Percentiles rank a stretch among this genome's conserved stretches.
These are phyloP conservation scores for Palythoa grandiflora DNA, from an alignment of 92 coral and sea anemone species.

Conservation along the genomic window DNA sequence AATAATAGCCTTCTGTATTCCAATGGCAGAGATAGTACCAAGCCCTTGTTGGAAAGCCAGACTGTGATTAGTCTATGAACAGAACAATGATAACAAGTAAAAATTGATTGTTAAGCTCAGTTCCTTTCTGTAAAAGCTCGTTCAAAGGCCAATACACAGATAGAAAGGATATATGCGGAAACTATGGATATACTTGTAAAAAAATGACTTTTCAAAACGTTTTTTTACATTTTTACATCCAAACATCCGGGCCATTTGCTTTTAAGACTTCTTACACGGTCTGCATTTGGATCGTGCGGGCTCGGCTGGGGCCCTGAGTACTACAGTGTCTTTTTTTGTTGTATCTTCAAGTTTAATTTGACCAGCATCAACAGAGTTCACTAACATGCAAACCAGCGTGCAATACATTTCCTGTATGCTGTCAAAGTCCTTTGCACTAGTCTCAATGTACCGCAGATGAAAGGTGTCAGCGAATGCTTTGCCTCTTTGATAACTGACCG, in stretches of 20 bases:
- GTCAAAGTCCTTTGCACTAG: conserved; percentile 67
- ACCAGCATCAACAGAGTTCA: conserved; percentile 65
- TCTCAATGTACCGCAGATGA: conserved; percentile 73
- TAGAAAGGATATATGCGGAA: not conserved
- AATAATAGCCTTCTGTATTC: too few species aligned
- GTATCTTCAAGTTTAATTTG: conserved; percentile 40
- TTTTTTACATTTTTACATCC: not conserved
- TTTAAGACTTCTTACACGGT: conserved; percentile 17
- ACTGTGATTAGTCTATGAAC: too few species aligned
- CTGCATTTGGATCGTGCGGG: conserved; percentile 10
- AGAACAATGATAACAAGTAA: too few species aligned
- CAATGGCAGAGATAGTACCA: too few species aligned
- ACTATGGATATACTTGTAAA: not conserved
- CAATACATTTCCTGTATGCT: conserved; percentile 71
- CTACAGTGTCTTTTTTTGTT: not conserved
- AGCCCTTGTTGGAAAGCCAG: too few species aligned
- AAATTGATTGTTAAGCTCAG: too few species aligned
- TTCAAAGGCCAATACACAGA: too few species aligned
- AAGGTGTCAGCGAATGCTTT: conserved; percentile 55
- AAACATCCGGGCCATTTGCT: not conserved
- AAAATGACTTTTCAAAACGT: not conserved
- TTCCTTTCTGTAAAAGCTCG: too few species aligned
- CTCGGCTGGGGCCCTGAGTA: conserved; percentile 21
- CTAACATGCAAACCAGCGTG: conserved; percentile 60
- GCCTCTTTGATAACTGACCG: conserved; percentile 53